These are phyloP conservation scores for Scomber scombrus DNA, from an alignment of 2,113 vertebrate genomes.

Conservation along the genomic window DNA sequence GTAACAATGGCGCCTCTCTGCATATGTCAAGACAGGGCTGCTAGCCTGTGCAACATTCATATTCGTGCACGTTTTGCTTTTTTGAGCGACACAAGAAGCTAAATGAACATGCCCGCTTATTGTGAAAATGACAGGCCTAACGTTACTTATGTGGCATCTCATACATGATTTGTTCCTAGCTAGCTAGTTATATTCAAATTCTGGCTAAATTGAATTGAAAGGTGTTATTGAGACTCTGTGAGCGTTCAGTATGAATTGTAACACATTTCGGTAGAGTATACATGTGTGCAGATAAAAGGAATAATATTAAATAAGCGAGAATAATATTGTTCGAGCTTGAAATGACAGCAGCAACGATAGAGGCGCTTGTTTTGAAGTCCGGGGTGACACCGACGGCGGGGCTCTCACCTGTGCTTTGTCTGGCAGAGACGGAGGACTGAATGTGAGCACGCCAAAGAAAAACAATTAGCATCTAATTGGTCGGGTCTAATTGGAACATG, in stretches of 20 bases:
- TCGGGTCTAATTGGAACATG: too few species aligned
- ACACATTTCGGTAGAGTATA: neutral
- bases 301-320: neutral
- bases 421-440: slow-evolving; percentile 7
- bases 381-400: slow-evolving; percentile 36
- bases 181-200: slow-evolving; percentile 2
- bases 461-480: neutral
- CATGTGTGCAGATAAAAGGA: neutral
- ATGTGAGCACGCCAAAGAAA: neutral
- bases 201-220: neutral
- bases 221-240: neutral
- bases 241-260: neutral
- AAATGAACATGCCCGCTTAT: slow-evolving; percentile 23
- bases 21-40: slow-evolving; percentile 48
- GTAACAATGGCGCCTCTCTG: slow-evolving; percentile 76
- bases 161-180: neutral
- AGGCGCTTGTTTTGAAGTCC: slow-evolving; percentile 57
- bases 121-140: slow-evolving; percentile 56
- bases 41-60: slow-evolving; percentile 10
- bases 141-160: slow-evolving; percentile 26
- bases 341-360: slow-evolving; percentile 56
- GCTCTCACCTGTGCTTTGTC: slow-evolving; percentile 70
- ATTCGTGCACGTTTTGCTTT: neutral
- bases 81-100: neutral
- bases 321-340: neutral